These are phyloP conservation scores for Ahaetulla prasina DNA, from an alignment of 2,113 vertebrate species.

Conservation along the genomic window DNA sequence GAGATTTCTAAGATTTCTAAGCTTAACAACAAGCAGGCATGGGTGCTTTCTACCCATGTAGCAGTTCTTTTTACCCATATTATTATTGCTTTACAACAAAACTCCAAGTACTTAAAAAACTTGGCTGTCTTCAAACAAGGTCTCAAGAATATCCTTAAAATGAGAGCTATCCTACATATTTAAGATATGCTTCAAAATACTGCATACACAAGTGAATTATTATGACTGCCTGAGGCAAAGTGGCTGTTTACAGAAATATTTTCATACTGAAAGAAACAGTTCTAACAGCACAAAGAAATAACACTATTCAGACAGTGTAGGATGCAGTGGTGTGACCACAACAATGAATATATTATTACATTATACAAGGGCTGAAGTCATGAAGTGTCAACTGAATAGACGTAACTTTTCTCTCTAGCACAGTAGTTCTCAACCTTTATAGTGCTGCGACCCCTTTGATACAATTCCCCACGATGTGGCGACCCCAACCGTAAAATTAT, in stretches of 20 bases:
- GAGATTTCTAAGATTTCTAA: neutral
- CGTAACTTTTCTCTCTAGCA: neutral
- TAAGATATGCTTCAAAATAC: conserved; percentile 33
- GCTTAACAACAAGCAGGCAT: neutral
- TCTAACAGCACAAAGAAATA: neutral
- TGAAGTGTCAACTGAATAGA: neutral
- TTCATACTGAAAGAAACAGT: conserved; percentile 19
- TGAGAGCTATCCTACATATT: neutral
- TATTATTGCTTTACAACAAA: neutral
- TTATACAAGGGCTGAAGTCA: conserved; percentile 9
- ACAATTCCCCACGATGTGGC: no score
- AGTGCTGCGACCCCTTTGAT: no score
- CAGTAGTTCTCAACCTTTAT: no score
- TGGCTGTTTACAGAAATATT: neutral
- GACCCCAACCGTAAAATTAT: no score
- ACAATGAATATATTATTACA: neutral
- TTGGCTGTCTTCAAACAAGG: conserved; percentile 33
- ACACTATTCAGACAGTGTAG: neutral
- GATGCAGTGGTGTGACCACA: neutral
- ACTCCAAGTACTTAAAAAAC: neutral
- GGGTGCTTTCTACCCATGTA: neutral
- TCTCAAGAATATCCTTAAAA: conserved; percentile 30
- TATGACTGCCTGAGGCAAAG: neutral
- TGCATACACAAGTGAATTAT: neutral
- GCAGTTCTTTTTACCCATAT: no score